Conservation (phyloP, 2,888 invertebrate genomes). For the Ichneumoninae sp. region DNA sequence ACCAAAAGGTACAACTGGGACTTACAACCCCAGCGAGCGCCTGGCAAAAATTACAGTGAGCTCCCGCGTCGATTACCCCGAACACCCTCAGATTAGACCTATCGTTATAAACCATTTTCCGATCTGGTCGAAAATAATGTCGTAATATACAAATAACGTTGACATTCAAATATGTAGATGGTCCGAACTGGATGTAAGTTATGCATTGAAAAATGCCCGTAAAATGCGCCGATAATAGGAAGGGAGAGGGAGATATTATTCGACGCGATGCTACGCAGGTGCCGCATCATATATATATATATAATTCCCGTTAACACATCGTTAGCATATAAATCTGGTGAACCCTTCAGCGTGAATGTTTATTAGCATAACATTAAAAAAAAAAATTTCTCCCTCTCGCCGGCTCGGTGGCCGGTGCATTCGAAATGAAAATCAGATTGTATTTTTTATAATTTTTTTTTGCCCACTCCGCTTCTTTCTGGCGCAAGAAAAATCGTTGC, state of each 20-base stretch:
- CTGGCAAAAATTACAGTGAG: too few relatives aligned
- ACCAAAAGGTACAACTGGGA: too few relatives aligned
- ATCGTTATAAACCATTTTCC: background rate
- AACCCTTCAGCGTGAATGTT: slow-evolving; percentile 73
- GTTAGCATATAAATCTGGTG: slow-evolving; percentile 77
- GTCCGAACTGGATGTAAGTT: slow-evolving; percentile 68
- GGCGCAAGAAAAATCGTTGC: slow-evolving; percentile 30
- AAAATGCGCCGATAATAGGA: slow-evolving; percentile 72
- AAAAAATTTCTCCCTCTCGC: slow-evolving; percentile 34
- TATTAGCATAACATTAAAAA: slow-evolving; percentile 71
- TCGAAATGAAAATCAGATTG: slow-evolving; percentile 40
- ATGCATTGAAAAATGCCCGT: slow-evolving; percentile 72
- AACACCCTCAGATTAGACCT: background rate
- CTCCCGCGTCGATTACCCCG: too few relatives aligned
- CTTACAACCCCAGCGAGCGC: too few relatives aligned
- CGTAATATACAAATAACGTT: background rate
- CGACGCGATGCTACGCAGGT: slow-evolving; percentile 62
- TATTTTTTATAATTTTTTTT: slow-evolving; percentile 28
- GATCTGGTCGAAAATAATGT: background rate
- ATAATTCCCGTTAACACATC: slow-evolving; percentile 63
- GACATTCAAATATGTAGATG: slow-evolving; percentile 37
- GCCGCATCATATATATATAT: slow-evolving; percentile 34
- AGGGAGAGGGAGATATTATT: slow-evolving; percentile 71
- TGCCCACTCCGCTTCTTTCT: background rate
- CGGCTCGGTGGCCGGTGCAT: background rate